Conservation (phyloP, 2,888 invertebrate species). For the Sesamia inferens region DNA sequence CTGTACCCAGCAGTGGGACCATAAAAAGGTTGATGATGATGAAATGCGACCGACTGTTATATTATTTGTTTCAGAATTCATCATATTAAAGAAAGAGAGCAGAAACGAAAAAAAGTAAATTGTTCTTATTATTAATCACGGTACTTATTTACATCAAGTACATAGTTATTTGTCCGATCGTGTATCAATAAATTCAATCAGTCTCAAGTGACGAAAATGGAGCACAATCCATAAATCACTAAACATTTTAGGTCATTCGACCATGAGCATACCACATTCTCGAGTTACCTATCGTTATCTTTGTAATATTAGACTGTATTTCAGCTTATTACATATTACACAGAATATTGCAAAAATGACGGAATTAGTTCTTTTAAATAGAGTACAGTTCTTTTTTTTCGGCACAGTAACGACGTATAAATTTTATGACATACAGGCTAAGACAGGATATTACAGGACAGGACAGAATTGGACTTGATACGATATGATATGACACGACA, state of each 20-base stretch:
- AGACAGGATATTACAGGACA: too few relatives aligned
- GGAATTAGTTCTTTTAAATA: background rate
- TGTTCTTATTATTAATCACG: background rate
- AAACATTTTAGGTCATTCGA: background rate
- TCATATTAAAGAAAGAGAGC: background rate
- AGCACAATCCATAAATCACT: background rate
- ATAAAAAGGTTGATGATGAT: too few relatives aligned
- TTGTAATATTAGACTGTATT: too few relatives aligned
- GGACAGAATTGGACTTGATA: too few relatives aligned
- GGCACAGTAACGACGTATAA: background rate
- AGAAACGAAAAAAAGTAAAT: background rate
- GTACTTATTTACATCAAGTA: background rate
- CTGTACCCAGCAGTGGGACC: too few relatives aligned
- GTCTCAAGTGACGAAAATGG: too few relatives aligned
- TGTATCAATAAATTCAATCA: slow-evolving; percentile 57
- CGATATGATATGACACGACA: too few relatives aligned
- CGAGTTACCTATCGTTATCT: background rate
- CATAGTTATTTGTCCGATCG: slow-evolving; percentile 43
- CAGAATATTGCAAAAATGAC: background rate
- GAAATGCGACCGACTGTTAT: too few relatives aligned
- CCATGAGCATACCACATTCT: background rate
- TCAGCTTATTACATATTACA: too few relatives aligned
- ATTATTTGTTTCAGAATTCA: background rate
- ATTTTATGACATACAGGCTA: too few relatives aligned
- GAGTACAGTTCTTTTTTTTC: background rate